Evolutionary conservation across 2,888 invertebrate species (phyloP).

Genomic region (Bruchidius siliquastri): DNA sequence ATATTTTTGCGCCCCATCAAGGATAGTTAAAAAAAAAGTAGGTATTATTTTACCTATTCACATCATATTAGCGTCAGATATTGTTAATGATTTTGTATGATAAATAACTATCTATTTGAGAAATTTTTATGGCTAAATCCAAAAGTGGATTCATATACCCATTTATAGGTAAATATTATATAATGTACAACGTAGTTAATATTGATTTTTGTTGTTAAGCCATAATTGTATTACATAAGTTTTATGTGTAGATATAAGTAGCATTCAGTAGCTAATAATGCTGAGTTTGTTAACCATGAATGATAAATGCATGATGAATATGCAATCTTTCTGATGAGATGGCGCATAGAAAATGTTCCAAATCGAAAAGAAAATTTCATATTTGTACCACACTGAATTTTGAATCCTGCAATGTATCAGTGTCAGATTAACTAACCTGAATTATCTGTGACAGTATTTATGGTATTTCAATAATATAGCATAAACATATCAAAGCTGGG

Average conservation of each 20-base stretch:
- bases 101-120: neutral
- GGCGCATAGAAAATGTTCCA: no score
- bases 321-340: no score
- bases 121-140: neutral
- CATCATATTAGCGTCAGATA: neutral
- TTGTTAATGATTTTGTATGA: neutral
- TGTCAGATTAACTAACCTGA: no score
- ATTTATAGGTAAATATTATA: neutral
- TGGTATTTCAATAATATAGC: no score
- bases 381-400: no score
- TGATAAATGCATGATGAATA: no score
- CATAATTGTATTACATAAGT: neutral
- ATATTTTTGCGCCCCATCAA: neutral
- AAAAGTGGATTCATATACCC: neutral
- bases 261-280: neutral
- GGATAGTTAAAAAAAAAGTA: neutral
- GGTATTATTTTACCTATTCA: neutral
- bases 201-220: neutral
- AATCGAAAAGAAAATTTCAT: no score
- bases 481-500: no score
- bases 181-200: neutral
- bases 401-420: no score
- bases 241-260: neutral
- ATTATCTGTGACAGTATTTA: no score
- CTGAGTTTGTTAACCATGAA: no score